Base-by-base conservation (phyloP, 2,888 invertebrate species). In the Schizotus pectinicornis region DNA sequence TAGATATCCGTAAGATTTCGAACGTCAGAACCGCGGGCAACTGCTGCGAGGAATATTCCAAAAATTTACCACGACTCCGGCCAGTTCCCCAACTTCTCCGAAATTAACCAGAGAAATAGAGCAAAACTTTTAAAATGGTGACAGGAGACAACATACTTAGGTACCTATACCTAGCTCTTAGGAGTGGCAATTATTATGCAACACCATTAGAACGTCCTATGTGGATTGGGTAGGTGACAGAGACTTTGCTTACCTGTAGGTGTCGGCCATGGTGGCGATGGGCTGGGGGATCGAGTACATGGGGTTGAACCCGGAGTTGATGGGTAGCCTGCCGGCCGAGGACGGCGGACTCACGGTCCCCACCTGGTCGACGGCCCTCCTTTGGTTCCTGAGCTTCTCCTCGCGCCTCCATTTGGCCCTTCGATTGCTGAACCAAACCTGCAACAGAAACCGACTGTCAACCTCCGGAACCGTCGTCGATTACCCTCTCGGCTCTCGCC, bases 381-480 rank as follows among this genome's bases (percentile, higher is more conserved):
- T 83, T 81, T 98, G 98, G 77, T 94, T 97, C 50, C 98, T 88
- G 59, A 99, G 85, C 81, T 99, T 99, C 80, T 99, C 99, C 79
- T 99, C 99, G 11, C 99, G 87, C 49, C 99, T 89, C 97, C 98
- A 98, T 84, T 99, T 99, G 68, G 99, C 99, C 46, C 99, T 87
- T 52, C 99, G 90, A 82, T 99, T 99, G 64, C 97, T 98, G 82
- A 99, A 99, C 99, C 99, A 99, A 46, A 99, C 99, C 97, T 98
- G 85, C 69, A 80, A 69, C 52, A 66, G 63, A 67, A 60, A 60
- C 32, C 8, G 35, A 32, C 22, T 46, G 34, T 13, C 46, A 22
- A 45, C 31, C 9, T 6, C n/a, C 30, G 35, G 2, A 32, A 38
- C 9, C 34, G 34, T 22, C 34, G 34, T 13, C 32, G 31, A 31